Evolutionary conservation across 2,797 vertebrate species (phyloP).

Genomic region (Todus mexicanus): DNA sequence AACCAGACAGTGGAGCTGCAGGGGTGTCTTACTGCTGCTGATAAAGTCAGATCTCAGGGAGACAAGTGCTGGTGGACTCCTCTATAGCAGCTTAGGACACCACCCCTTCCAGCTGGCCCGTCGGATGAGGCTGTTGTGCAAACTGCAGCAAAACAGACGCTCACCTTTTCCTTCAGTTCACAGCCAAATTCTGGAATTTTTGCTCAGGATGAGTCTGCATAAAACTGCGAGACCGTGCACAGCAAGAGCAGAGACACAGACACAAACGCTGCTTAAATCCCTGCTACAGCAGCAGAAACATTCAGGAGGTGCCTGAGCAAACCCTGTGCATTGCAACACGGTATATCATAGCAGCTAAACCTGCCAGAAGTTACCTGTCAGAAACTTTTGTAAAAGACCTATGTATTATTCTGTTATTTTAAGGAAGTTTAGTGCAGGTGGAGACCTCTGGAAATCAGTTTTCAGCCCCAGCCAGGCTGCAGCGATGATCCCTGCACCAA

Average conservation of each 20-base stretch:
- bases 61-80: neutral
- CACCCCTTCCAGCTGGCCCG: neutral
- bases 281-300: neutral
- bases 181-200: neutral
- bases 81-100: neutral
- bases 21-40: neutral
- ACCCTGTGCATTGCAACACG: neutral
- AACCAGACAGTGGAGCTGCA: neutral
- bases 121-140: neutral
- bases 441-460: neutral
- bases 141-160: neutral
- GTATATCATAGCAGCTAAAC: fast-evolving
- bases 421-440: neutral
- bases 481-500: neutral
- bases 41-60: neutral
- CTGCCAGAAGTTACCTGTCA: neutral
- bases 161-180: neutral
- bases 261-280: neutral
- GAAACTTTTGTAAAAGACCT: neutral
- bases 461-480: neutral
- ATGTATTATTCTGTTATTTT: neutral
- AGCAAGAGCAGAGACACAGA: neutral
- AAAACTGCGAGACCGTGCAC: neutral
- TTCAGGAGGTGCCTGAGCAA: neutral
- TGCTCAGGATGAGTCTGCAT: neutral